Evolutionary conservation across 2,888 invertebrate species (phyloP), one percentile per base, ranked within the genome.

Genomic region (Drosophila longiperda): DNA sequence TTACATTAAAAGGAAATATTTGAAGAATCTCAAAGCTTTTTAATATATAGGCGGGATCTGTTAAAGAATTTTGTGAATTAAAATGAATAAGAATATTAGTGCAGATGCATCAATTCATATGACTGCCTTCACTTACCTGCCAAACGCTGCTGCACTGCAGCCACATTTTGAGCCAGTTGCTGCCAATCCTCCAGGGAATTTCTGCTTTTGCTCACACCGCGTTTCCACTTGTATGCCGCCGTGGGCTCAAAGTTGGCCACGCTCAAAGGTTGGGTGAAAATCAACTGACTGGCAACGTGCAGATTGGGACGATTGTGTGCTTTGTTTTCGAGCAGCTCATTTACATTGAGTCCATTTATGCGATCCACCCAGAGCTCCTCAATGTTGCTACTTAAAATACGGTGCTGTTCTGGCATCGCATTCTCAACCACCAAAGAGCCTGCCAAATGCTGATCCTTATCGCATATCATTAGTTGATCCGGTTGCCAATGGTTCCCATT

Each of bases 401-500:
- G 80, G 26, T 86, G 75, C 29, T 70, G 54, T 9, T 80, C 78
- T 1, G 81, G 67, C 0, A 83, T 54, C 3, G 83, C 72, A 38
- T 88, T 91, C 12, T 78, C 65, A 33, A 93, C 83, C 61, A 80
- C 32, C n/a, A 92, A 49, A 57, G 85, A 87, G 17, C 91, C 91
- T 7, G 64, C 34, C 15, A 91, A 69, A 7, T 80, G 76, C 73
- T 93, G 93, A 3, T 89, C 73, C 12, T 69, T 70, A 62, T 90
- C 88, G 32, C 89, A 79, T 3, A 91, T 73, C 36, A 93, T 90
- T 91, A 93, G 89, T 32, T 93, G 83, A 50, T 92, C 82, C n/a
- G 92, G 81, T n/a, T 90, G 81, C 79, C 94, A 93, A 1, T 80
- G 87, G 0, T 93, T 79, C 50, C 91, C 91, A 73, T 92, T 92